phyloP scores from a whole-genome alignment of 2,113 vertebrate species.

The Prolemur simus region DNA sequence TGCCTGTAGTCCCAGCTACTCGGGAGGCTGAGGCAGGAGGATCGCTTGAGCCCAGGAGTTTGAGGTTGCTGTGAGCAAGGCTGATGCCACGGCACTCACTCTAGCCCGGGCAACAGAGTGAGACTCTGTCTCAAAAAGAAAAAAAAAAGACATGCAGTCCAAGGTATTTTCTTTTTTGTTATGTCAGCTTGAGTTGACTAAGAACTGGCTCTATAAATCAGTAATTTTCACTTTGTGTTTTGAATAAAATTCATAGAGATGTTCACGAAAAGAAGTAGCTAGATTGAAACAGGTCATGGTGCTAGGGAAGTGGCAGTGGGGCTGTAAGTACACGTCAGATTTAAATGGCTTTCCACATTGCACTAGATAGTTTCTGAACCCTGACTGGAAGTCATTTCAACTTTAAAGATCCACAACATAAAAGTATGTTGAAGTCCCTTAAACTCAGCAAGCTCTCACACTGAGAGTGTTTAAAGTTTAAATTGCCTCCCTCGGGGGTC shows the following conservation, averaged over 20 bases:
- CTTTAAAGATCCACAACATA: conserved; percentile 69
- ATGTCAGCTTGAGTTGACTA: background rate
- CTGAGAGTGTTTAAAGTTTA: conserved; percentile 70
- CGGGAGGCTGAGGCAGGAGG: too few species aligned
- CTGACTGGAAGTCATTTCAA: conserved; percentile 73
- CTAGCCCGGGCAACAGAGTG: too few species aligned
- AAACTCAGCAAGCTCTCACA: conserved; percentile 68
- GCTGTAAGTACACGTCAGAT: conserved; percentile 21
- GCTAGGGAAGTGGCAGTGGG: background rate
- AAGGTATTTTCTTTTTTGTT: background rate
- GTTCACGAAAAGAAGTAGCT: background rate
- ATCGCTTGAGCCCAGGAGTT: too few species aligned
- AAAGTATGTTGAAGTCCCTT: conserved; percentile 69
- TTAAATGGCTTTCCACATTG: conserved; percentile 60
- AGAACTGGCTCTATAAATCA: background rate
- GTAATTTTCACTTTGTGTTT: conserved; percentile 1
- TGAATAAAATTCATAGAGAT: conserved; percentile 35
- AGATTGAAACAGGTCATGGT: conserved; percentile 40
- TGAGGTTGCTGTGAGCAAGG: too few species aligned
- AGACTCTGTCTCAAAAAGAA: too few species aligned
- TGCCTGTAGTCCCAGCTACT: too few species aligned
- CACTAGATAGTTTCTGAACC: conserved; percentile 55
- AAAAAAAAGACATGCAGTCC: too few species aligned
- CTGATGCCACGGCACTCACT: too few species aligned
- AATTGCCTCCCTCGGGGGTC: conserved; percentile 58